phyloP scores from a whole-genome alignment of 1,140 invertebrate genomes.

The Pachypsylla venusta region DNA sequence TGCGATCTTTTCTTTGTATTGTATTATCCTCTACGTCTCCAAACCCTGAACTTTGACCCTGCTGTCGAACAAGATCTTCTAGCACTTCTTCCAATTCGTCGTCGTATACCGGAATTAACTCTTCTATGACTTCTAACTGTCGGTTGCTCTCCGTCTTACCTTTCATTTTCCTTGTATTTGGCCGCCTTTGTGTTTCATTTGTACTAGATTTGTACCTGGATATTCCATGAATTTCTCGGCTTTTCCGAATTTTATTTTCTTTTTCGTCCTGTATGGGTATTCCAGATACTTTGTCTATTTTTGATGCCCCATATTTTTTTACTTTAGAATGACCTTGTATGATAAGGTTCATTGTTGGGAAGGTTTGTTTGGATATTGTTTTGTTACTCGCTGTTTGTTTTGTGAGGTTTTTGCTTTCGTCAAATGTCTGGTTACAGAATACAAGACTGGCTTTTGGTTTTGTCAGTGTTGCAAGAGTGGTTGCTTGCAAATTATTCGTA shows the following conservation, averaged over 20 bases:
- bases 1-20: not conserved
- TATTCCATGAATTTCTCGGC: not conserved
- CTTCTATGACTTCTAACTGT: constrained; percentile 1
- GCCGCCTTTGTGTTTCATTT: not conserved
- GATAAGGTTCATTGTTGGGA: constrained; percentile 54
- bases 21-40: constrained; percentile 1
- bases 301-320: constrained; percentile 57
- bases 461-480: not conserved
- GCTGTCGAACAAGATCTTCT: not conserved
- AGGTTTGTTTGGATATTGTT: constrained; percentile 42
- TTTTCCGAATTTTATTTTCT: constrained; percentile 15
- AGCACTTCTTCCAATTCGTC: not conserved
- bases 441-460: not conserved
- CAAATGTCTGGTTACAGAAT: not conserved
- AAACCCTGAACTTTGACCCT: not conserved
- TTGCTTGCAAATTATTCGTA: constrained; percentile 19
- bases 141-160: not conserved
- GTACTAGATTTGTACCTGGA: too few relatives aligned
- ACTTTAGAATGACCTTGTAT: constrained; percentile 71
- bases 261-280: constrained; percentile 18
- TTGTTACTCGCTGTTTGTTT: constrained; percentile 31
- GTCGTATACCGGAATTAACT: not conserved
- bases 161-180: not conserved
- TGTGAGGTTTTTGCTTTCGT: not conserved
- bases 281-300: constrained; percentile 25